Base-by-base conservation (phyloP, 30 jellyfish, hydroid and myxozoan species). In the Turritopsis rubra region DNA sequence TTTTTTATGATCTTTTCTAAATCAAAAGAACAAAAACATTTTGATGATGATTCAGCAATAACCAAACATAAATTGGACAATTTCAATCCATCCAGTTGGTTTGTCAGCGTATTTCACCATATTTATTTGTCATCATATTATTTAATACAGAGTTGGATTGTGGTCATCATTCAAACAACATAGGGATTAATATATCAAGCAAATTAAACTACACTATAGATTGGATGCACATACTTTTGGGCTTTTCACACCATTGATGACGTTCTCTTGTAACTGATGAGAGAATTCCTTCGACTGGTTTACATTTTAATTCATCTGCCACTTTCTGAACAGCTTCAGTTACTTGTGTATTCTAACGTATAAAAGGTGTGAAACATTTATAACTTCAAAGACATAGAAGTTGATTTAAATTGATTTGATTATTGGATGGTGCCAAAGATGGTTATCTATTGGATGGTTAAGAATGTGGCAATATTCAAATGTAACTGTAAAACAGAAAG, bases 261-360 rank as follows among this genome's bases (percentile, higher is more conserved):
- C 79, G 80, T 92, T 85, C 65, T 90, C 88, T 41, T 71, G 80
- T 21, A 94, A 79, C 85, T 88, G 96, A 84, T n/a, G 97, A 86
- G 26, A 92, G 79, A 96, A 92, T 92, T 20, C 98, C 99, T 89
- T 95, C 97, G 19, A 95, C 98, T 52, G 99, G 99, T 85, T 95
- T 95, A 86, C 99, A 95, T 82, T 95, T 84, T 73, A 86, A 95
- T 53, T 87, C 84, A 17, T 89, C 96, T 30, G 97, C 97, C 66
- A 90, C 97, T 70, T 95, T 95, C 30, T 86, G 84, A 26, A 95
- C 87, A 53, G 90, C 92, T 21, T 95, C 99, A 30, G 99, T 95
- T 26, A 90, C 96, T 41, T 81, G 80, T 18, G 26, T 76, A 75
- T 95, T 95, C 96, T 89, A 73, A 9, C 74, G 60, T 22, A 81